Evolutionary conservation across 1,140 invertebrate genomes (phyloP).

Genomic region (Zaprionus kolodkinae): DNA sequence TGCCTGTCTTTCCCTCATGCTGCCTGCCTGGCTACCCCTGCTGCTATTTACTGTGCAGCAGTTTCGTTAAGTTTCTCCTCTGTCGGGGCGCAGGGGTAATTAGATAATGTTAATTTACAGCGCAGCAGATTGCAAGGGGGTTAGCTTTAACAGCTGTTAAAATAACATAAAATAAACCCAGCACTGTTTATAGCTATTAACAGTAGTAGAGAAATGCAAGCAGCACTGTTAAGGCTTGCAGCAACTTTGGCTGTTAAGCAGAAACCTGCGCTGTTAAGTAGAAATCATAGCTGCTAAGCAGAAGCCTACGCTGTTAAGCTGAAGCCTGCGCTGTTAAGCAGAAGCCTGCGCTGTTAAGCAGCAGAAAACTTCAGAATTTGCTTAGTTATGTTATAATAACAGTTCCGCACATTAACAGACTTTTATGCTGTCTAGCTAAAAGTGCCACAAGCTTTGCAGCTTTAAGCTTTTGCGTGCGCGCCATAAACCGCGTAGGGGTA

Average conservation of each 20-base stretch:
- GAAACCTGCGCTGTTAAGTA: too few species aligned
- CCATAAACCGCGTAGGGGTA: conserved; percentile 35
- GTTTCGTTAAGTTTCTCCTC: conserved; percentile 64
- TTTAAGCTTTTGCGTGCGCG: conserved; percentile 21
- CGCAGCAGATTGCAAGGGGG: background rate
- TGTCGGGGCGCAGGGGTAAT: conserved; percentile 46
- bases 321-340: too few species aligned
- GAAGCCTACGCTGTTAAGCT: too few species aligned
- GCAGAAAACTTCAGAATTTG: too few species aligned
- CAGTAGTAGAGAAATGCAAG: too few species aligned
- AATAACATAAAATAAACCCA: background rate
- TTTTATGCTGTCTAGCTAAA: background rate
- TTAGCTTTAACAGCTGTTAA: conserved; percentile 1
- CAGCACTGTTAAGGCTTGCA: too few species aligned
- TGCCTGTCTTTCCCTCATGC: conserved; percentile 13
- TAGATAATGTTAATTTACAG: conserved; percentile 60
- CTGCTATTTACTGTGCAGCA: conserved; percentile 38
- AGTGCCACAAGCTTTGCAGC: conserved; percentile 16
- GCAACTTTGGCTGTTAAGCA: too few species aligned
- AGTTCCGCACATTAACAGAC: background rate
- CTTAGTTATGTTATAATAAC: background rate
- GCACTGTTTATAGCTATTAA: too few species aligned
- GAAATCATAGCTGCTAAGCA: too few species aligned
- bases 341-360: too few species aligned
- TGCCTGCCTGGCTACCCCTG: conserved; percentile 28